A percentile compares a stretch with the other conserved stretches of the same genome.
Evolutionary conservation across 2,113 vertebrate species (phyloP).

Genomic region (Macrotus californicus): DNA sequence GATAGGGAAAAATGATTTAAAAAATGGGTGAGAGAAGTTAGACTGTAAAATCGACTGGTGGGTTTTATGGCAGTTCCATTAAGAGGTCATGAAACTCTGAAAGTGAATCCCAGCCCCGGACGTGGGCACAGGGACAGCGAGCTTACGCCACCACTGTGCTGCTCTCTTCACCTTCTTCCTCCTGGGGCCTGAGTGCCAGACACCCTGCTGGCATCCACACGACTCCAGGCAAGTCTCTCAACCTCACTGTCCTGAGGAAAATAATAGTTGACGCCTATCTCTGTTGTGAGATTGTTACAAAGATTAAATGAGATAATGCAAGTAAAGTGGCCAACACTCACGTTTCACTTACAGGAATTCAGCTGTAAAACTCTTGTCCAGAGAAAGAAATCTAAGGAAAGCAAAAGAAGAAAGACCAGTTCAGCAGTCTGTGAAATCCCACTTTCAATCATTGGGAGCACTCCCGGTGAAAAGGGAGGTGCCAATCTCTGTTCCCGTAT

Average conservation of each 20-base stretch:
- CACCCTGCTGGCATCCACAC: not conserved
- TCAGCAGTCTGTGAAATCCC: conserved; percentile 41
- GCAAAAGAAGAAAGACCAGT: conserved; percentile 29
- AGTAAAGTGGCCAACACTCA: not conserved
- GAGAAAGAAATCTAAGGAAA: conserved; percentile 21
- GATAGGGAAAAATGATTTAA: no score
- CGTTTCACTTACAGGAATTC: not conserved
- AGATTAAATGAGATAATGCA: not conserved
- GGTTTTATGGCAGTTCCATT: not conserved
- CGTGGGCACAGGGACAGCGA: not conserved
- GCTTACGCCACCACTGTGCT: rapidly evolving
- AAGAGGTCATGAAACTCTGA: not conserved
- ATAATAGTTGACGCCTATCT: not conserved
- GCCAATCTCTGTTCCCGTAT: conserved; percentile 38
- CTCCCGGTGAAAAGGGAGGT: conserved; percentile 37
- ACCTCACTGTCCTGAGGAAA: not conserved
- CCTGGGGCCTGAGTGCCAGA: not conserved
- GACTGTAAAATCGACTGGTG: not conserved
- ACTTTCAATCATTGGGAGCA: conserved; percentile 32
- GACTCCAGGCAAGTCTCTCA: not conserved
- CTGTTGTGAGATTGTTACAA: not conserved
- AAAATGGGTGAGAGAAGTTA: not conserved
- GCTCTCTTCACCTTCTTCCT: not conserved
- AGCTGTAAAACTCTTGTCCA: not conserved
- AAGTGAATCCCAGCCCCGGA: not conserved